phyloP scores from a whole-genome alignment of 2,888 invertebrate genomes.

The Lysandra coridon region DNA sequence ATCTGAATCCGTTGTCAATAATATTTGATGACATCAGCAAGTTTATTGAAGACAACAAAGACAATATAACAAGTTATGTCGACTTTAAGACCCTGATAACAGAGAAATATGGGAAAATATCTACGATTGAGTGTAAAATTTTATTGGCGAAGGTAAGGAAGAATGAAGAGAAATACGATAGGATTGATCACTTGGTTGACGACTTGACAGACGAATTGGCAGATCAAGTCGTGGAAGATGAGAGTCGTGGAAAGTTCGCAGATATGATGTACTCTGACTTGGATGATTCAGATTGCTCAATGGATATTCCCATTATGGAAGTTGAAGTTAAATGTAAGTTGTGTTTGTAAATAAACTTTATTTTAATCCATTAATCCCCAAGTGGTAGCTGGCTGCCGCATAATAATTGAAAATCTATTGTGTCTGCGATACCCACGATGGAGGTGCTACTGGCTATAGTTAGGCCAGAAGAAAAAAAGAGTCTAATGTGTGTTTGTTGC shows the following conservation, averaged over 20 bases:
- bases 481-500: too few species aligned
- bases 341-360: too few species aligned
- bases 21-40: not conserved
- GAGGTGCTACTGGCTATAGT: too few species aligned
- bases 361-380: too few species aligned
- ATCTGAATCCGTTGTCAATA: not conserved
- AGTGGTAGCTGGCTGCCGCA: too few species aligned
- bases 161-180: not conserved
- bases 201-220: constrained; percentile 27
- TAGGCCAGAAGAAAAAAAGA: too few species aligned
- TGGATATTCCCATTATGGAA: not conserved
- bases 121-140: not conserved
- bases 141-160: not conserved
- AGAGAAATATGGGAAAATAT: not conserved
- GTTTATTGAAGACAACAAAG: not conserved
- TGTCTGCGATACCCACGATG: too few species aligned
- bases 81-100: not conserved
- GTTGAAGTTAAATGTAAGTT: not conserved
- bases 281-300: not conserved
- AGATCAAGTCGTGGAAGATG: not conserved
- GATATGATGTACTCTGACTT: not conserved
- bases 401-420: too few species aligned
- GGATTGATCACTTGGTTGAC: not conserved
- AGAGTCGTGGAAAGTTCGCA: not conserved
- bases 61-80: not conserved